Percentiles rank a stretch among this genome's conserved stretches.
phyloP scores from a whole-genome alignment of 2,797 vertebrate species.

The Gobio occitaniae region DNA sequence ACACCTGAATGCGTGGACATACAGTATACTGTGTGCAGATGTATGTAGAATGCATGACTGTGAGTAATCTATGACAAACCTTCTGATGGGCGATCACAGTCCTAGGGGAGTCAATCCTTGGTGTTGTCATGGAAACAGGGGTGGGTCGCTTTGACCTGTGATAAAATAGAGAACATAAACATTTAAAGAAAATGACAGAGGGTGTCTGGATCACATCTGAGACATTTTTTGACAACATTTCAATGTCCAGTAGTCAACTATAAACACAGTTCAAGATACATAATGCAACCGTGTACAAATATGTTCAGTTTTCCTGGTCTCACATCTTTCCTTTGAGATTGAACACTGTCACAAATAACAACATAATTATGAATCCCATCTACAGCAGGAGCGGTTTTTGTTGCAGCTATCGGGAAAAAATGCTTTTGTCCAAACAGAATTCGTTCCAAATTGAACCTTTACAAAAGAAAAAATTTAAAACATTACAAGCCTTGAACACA shows the following conservation, averaged over 20 bases:
- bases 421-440: slow-evolving; percentile 11
- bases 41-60: not conserved
- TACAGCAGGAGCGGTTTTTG: not conserved
- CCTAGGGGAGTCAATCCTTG: slow-evolving; percentile 82
- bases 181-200: not conserved
- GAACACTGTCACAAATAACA: slow-evolving; percentile 11
- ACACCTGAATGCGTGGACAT: not conserved
- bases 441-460: slow-evolving; percentile 28
- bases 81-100: slow-evolving; percentile 92
- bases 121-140: slow-evolving; percentile 74
- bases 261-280: not conserved
- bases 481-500: not conserved
- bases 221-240: not conserved
- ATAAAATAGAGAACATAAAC: slow-evolving; percentile 13
- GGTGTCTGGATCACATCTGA: not conserved
- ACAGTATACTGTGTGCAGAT: slow-evolving; percentile 1
- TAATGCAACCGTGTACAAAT: not conserved
- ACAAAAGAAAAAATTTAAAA: not conserved
- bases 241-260: not conserved
- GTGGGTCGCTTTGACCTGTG: slow-evolving; percentile 88
- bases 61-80: slow-evolving; percentile 77
- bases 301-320: not conserved
- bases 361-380: slow-evolving; percentile 4
- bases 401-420: slow-evolving; percentile 4
- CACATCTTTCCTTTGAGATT: slow-evolving; percentile 22